Evolutionary conservation across 35 echinoderm and acorn worm species (phyloP), one percentile per base, ranked within the genome.

Genomic region (Apostichopus californicus): DNA sequence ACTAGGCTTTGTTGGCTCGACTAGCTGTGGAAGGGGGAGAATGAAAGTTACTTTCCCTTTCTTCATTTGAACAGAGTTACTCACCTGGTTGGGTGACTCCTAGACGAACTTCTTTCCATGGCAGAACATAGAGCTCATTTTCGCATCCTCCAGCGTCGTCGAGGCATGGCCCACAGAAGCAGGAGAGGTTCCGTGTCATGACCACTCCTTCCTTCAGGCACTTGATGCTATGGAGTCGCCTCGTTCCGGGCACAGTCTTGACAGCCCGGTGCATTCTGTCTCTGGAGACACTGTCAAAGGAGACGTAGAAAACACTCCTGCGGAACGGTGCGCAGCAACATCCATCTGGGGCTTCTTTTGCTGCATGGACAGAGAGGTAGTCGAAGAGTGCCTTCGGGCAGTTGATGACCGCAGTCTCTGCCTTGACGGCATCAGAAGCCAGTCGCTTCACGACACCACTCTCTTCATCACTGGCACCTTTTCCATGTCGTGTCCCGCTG

Each of bases 401-500:
- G 86, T 93, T 28, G 26, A 28, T 28, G 26, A 28, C 26, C 26
- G 26, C 26, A 28, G 26, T 92, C 73, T 93, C 78, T 34, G 91
- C 87, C 68, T 78, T 94, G 15, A 97, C 87, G 52, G 96, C 93
- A 10, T 95, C 91, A 54, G 72, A 61, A 21, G 91, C 96, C 2
- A 78, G 78, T 54, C 73, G 93, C 81, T 95, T 94, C 0, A 97
- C 91, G 0, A 94, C 93, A 52, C 93, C 96, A 59, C 90, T 94
- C 55, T 94, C 93, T 21, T 92, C 96, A 95, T 97, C 93, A 81
- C 96, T 94, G 12, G 96, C 70, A 5, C 96, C 96, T 26, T 97
- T 97, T 4, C 93, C 93, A 93, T 95, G 96, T 61, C 93, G 79
- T 18, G 87, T 94, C 3, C 91, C 87, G 5, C 87, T 95, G 78